Percentiles rank a stretch among this genome's conserved stretches.
These are phyloP conservation scores for Trematomus loennbergii DNA, from an alignment of 2,113 vertebrate genomes.

Conservation along the genomic window DNA sequence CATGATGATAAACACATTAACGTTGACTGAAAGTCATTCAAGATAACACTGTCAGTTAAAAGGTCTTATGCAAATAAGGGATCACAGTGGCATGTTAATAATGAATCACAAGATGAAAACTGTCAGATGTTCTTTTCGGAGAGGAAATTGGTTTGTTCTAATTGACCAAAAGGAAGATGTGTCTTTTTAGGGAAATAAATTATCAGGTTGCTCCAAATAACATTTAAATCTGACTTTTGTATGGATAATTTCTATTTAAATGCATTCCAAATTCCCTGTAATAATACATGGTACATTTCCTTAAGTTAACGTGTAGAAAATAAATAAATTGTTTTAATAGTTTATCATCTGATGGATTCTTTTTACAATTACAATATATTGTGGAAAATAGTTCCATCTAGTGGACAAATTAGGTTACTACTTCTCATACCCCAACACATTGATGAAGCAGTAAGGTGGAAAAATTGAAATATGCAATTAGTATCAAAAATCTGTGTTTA, in stretches of 20 bases:
- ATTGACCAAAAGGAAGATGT: not conserved
- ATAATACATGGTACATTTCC: not conserved
- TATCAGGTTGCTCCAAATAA: no score
- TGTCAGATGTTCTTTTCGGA: not conserved
- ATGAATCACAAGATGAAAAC: not conserved
- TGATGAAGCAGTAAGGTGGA: fast-evolving
- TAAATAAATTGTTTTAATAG: not conserved
- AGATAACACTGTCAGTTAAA: slow-evolving; percentile 1
- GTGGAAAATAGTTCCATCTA: slow-evolving; percentile 49
- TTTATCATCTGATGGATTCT: not conserved
- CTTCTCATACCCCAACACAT: not conserved
- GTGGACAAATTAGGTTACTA: slow-evolving; percentile 22
- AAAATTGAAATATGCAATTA: not conserved
- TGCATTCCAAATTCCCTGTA: not conserved
- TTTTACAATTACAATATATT: not conserved
- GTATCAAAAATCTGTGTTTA: slow-evolving; percentile 72
- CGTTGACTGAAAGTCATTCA: not conserved
- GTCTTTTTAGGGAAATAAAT: not conserved
- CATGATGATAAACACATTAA: not conserved
- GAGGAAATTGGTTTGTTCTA: not conserved
- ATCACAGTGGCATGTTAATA: not conserved
- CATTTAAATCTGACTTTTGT: no score
- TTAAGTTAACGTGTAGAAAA: not conserved
- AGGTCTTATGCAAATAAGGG: slow-evolving; percentile 17
- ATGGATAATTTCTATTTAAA: no score